These are phyloP conservation scores for Dendrophyllia cribrosa DNA, from an alignment of 64 coral and sea anemone genomes.

Conservation along the genomic window DNA sequence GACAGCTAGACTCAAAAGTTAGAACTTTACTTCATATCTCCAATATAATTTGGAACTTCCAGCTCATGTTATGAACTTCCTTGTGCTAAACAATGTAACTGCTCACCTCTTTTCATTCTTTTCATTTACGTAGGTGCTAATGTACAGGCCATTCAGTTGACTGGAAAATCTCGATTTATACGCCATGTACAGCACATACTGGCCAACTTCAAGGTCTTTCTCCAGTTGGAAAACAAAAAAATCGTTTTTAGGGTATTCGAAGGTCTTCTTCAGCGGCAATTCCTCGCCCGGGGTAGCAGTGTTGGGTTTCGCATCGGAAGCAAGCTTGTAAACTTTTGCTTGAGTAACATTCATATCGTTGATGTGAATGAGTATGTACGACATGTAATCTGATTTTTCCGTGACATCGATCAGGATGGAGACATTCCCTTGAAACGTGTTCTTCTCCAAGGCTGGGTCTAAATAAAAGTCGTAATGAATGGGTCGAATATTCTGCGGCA, in stretches of 20 bases:
- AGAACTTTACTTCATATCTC: no score
- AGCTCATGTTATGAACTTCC: no score
- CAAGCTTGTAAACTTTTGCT: conserved; percentile 50
- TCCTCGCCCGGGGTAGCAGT: not conserved
- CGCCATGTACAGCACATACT: conserved; percentile 72
- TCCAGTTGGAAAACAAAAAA: conserved; percentile 83
- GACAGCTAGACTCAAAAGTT: no score
- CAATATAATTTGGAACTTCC: no score
- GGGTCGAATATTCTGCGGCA: conserved; percentile 63
- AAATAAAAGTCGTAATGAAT: conserved; percentile 70
- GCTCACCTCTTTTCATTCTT: conserved; percentile 59
- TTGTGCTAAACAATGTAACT: not conserved
- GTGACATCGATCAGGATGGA: conserved; percentile 43
- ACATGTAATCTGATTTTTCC: conserved; percentile 57
- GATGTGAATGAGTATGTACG: conserved; percentile 80
- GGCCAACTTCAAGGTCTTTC: conserved; percentile 54
- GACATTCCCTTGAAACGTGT: conserved; percentile 69
- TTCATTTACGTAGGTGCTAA: conserved; percentile 80
- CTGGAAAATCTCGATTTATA: conserved; percentile 71
- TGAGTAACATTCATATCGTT: conserved; percentile 76
- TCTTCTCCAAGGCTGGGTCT: conserved; percentile 65
- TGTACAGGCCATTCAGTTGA: conserved; percentile 88
- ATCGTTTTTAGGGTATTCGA: conserved; percentile 71
- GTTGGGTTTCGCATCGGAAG: not conserved
- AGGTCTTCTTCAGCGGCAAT: conserved; percentile 27